Evolutionary conservation across 2,113 vertebrate species (phyloP), one percentile per base, ranked within the genome.

Genomic region (western clawed frog (Xenopus tropicalis)): DNA sequence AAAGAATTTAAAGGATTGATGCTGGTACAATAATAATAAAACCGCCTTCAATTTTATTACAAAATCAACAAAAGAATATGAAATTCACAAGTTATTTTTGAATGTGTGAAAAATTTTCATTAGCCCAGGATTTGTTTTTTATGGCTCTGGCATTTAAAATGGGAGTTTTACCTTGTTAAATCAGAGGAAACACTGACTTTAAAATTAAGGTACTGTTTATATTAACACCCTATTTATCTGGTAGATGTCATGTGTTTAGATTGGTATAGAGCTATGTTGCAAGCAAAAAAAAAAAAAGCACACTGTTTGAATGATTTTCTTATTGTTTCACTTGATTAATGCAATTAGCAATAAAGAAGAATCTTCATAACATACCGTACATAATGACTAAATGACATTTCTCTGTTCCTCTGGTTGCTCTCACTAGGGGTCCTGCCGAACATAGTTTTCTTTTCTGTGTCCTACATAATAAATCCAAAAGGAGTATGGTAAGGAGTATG

Each of bases 41-140:
- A n/a, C 3, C 4, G 52, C 52, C 17, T 54, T 54, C 52, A 54
- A 54, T 54, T 54, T 54, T 54, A 54, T 54, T 54, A 54, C 52
- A 54, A 54, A 54, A 54, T 54, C 52, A 54, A 54, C 52, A 54
- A 54, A 54, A 54, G 52, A 62, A 62, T 29, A 62, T 29, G 23
- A 62, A 37, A 19, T 62, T 29, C 16, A 24, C 61, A 62, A 29
- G 23, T 62, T 29, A 62, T 62, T 62, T 62, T 29, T 29, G 25
- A 54, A 25, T 37, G 61, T 62, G 61, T 62, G 61, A 62, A 11
- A 29, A 29, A 37, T 62, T 62, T 62, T 29, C 16, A 62, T 62
- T 62, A 62, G 61, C 61, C 9, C 11, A 9, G 61, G 61, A 62
- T 62, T 62, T 29, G 3, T 62, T 62, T 62, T 62, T 62, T 29